phyloP scores from a whole-genome alignment of 2,113 vertebrate species.

The Lagopus muta region DNA sequence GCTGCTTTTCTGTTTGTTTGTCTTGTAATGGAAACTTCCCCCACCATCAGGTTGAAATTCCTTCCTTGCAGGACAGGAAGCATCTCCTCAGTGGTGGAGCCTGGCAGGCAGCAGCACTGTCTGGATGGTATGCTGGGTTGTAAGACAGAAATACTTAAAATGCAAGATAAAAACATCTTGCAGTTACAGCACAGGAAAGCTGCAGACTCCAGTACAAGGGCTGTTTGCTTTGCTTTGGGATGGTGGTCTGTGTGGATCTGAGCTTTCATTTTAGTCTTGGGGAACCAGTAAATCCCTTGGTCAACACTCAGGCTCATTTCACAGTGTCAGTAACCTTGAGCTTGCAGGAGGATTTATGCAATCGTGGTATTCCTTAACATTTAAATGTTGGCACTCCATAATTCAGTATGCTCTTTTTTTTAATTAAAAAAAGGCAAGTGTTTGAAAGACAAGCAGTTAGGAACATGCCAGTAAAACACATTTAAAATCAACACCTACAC shows the following conservation, averaged over 20 bases:
- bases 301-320: neutral
- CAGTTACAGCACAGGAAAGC: neutral
- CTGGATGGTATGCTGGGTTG: neutral
- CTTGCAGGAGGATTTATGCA: neutral
- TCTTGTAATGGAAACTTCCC: neutral
- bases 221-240: neutral
- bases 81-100: neutral
- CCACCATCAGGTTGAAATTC: neutral
- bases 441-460: neutral
- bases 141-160: neutral
- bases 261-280: neutral
- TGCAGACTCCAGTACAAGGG: neutral
- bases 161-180: neutral
- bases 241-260: neutral
- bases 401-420: neutral
- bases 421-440: neutral
- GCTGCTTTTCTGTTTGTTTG: neutral
- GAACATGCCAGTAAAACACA: neutral
- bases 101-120: neutral
- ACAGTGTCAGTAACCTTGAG: neutral
- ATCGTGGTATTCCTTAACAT: neutral
- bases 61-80: neutral
- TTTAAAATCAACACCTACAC: constrained; percentile 1
- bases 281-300: neutral
- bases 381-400: constrained; percentile 1